Base-by-base conservation (phyloP, 2,888 invertebrate species). In the Caenorhabditis sp. region DNA sequence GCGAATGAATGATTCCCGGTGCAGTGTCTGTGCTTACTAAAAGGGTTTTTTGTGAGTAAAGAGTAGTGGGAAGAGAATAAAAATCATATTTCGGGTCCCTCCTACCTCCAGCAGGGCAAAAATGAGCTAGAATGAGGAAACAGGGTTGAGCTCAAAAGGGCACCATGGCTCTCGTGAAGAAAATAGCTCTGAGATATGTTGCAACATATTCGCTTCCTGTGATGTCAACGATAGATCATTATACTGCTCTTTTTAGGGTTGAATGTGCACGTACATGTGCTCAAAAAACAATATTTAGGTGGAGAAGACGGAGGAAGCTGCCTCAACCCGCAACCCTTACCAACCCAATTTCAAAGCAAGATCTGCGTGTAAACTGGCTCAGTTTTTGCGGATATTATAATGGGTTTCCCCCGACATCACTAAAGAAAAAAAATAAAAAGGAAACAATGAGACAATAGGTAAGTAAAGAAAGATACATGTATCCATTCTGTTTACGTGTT, bases 381-480 rank as follows among this genome's bases (percentile, higher is more conserved):
- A 35, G 41, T 68, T 59, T 76, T 69, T 68, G 66, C 75, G 59
- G 70, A 77, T 79, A 72, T 76, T 81, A 81, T 81, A 81, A 81
- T 81, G 70, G 81, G 75, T 81, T 81, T 81, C 81, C 75, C 58
- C 41, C 79, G 28, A 44, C 44, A 69, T 61, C 66, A 66, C 49
- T 51, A 28, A 76, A 68, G 44, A 49, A 64, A 44, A n/a, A 38
- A 35, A 51, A n/a, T 61, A 73, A 51, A 41, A 51, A 61, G 35
- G 49, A 44, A 70, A 70, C 26, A 58, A 58, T 44, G 56, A 72
- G 72, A 70, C 54, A 70, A 47, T 44, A 70, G 44, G 70, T 10
- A 38, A 10, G 47, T 68, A 59, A 47, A 58, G 51, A 66, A 63
- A 64, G 64, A 38, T 64, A 64, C 59, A 76, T 76, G 61, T 69